Conservation (phyloP, 2,113 vertebrate genomes). For the Sphaerodactylus townsendi region DNA sequence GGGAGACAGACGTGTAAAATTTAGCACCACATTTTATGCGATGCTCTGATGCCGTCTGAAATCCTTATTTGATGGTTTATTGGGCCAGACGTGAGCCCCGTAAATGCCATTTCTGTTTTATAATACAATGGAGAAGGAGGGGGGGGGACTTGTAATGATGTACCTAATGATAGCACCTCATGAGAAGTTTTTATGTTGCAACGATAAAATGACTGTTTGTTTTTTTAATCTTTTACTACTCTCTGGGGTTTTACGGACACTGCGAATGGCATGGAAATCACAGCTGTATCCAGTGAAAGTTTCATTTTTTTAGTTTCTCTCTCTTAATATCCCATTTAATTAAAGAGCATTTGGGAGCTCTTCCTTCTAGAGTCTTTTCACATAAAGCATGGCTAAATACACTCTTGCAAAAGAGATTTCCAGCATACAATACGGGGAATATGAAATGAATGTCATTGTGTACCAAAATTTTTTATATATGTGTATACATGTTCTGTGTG, state of each 20-base stretch:
- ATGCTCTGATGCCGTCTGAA: slow-evolving; percentile 34
- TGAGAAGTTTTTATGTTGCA: slow-evolving; percentile 43
- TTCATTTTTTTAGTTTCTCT: slow-evolving; percentile 5
- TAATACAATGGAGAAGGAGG: neutral
- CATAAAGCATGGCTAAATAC: neutral
- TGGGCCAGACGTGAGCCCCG: slow-evolving; percentile 17
- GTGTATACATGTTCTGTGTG: too few relatives aligned
- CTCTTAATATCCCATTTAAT: slow-evolving; percentile 15
- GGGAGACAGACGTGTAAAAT: neutral
- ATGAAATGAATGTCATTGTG: too few relatives aligned
- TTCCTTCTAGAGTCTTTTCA: neutral
- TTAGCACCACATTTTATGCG: neutral
- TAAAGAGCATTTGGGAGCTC: neutral
- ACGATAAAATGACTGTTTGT: slow-evolving; percentile 38
- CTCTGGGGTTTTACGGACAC: slow-evolving; percentile 10
- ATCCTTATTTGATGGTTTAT: slow-evolving; percentile 38
- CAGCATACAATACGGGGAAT: too few relatives aligned
- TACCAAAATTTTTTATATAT: too few relatives aligned
- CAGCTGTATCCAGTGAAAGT: neutral
- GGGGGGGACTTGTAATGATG: slow-evolving; percentile 45
- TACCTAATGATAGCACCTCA: slow-evolving; percentile 54
- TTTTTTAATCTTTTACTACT: slow-evolving; percentile 43
- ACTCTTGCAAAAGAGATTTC: too few relatives aligned
- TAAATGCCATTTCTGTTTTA: slow-evolving; percentile 35
- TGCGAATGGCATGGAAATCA: neutral